Evolutionary conservation across 2,113 vertebrate species (phyloP).

Genomic region (Grallaria varia): DNA sequence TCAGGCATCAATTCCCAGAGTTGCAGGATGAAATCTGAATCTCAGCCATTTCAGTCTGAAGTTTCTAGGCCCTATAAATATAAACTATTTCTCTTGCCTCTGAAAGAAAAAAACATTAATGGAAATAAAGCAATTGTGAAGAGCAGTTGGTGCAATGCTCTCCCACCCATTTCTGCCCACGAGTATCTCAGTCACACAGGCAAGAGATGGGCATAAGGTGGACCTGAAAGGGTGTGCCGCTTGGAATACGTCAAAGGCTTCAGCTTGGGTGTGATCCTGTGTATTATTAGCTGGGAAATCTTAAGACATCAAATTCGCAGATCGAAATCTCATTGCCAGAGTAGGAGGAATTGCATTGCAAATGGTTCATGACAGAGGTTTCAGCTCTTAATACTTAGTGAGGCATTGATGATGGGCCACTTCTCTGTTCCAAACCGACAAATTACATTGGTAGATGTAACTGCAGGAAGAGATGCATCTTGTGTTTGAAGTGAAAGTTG

Average conservation of each 20-base stretch:
- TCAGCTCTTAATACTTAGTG: background rate
- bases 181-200: background rate
- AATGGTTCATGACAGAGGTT: background rate
- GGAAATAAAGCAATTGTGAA: background rate
- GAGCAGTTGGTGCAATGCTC: background rate
- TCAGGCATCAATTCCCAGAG: background rate
- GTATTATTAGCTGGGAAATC: background rate
- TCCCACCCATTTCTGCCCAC: background rate
- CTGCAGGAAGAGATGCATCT: background rate
- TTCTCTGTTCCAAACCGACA: background rate
- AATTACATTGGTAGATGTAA: background rate
- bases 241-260: background rate
- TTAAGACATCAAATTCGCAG: background rate
- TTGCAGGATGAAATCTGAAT: background rate
- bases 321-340: background rate
- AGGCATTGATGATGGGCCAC: background rate
- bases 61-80: background rate
- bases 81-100: background rate
- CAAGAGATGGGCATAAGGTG: background rate
- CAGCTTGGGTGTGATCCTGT: background rate
- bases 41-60: background rate
- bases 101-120: background rate
- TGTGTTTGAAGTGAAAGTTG: background rate
- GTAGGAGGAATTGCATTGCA: background rate
- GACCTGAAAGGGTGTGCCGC: background rate